Conservation (phyloP, 1,140 invertebrate genomes). For the Cydia splendana region DNA sequence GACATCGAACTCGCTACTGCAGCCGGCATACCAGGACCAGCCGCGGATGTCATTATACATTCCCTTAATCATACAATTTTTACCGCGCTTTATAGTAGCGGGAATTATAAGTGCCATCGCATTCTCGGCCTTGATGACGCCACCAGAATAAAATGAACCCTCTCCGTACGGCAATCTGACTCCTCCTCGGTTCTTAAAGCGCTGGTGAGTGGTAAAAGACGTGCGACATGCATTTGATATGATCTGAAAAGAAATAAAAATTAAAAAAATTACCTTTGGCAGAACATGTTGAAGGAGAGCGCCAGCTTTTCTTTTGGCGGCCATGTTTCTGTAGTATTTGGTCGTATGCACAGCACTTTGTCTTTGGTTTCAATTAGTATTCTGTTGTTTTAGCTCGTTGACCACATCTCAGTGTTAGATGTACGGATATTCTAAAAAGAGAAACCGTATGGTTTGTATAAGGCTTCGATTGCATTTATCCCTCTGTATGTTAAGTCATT, state of each 20-base stretch:
- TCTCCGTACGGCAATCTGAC: background rate
- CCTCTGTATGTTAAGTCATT: background rate
- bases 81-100: slow-evolving; percentile 55
- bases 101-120: slow-evolving; percentile 54
- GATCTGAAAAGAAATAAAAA: slow-evolving; percentile 40
- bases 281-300: slow-evolving; percentile 79
- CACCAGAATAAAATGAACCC: slow-evolving; percentile 5
- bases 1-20: slow-evolving; percentile 2
- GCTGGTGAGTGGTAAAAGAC: background rate
- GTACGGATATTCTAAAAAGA: slow-evolving; percentile 35
- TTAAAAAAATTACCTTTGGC: slow-evolving; percentile 76
- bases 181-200: background rate
- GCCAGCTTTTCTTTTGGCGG: slow-evolving; percentile 79
- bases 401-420: slow-evolving; percentile 56
- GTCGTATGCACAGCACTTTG: slow-evolving; percentile 62
- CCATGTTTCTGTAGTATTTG: slow-evolving; percentile 68
- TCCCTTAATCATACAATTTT: slow-evolving; percentile 72
- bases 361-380: slow-evolving; percentile 62
- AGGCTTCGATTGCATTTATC: slow-evolving; percentile 47
- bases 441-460: slow-evolving; percentile 30
- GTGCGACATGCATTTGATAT: slow-evolving; percentile 42
- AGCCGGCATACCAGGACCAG: slow-evolving; percentile 16
- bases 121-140: slow-evolving; percentile 49
- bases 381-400: slow-evolving; percentile 56
- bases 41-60: slow-evolving; percentile 61